Conservation (phyloP, 2,888 invertebrate species). For the Anodontia alba region DNA sequence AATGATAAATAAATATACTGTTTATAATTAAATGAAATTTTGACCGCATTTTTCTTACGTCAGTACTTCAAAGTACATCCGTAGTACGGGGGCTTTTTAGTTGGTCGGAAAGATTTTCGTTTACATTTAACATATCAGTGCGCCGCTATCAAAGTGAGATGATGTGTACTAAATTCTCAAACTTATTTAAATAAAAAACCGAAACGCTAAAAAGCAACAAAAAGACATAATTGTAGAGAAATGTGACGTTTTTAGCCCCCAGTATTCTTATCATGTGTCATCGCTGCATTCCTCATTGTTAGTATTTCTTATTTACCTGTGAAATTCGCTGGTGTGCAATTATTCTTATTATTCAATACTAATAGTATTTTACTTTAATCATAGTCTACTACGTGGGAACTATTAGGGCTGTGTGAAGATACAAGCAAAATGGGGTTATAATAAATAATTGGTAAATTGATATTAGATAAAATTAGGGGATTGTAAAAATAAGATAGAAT, state of each 20-base stretch:
- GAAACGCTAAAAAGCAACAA: conserved; percentile 17
- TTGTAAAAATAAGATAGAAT: conserved; percentile 20
- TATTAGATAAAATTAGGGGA: conserved; percentile 21
- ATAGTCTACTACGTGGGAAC: conserved; percentile 12
- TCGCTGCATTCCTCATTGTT: conserved; percentile 7
- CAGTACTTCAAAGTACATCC: too few relatives aligned
- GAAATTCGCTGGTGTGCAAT: conserved; percentile 9
- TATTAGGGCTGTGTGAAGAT: conserved; percentile 13
- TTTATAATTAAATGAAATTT: too few relatives aligned
- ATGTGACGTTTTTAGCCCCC: conserved; percentile 17
- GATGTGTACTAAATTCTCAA: conserved; percentile 2
- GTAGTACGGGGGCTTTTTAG: too few relatives aligned
- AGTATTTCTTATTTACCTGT: conserved; percentile 16
- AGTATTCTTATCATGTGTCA: conserved; percentile 9
- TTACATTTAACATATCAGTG: too few relatives aligned
- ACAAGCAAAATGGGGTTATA: conserved; percentile 10
- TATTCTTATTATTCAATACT: conserved; percentile 14
- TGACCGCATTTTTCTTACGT: too few relatives aligned
- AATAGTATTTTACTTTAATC: conserved; percentile 19
- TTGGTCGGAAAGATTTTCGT: too few relatives aligned
- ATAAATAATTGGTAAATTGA: conserved; percentile 17
- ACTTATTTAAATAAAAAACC: conserved; percentile 8
- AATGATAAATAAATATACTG: too few relatives aligned
- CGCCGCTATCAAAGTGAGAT: background rate
- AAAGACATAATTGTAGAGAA: conserved; percentile 6